These are phyloP conservation scores for Chromoteleia sp. DNA, from an alignment of 2,888 invertebrate genomes.

Conservation along the genomic window DNA sequence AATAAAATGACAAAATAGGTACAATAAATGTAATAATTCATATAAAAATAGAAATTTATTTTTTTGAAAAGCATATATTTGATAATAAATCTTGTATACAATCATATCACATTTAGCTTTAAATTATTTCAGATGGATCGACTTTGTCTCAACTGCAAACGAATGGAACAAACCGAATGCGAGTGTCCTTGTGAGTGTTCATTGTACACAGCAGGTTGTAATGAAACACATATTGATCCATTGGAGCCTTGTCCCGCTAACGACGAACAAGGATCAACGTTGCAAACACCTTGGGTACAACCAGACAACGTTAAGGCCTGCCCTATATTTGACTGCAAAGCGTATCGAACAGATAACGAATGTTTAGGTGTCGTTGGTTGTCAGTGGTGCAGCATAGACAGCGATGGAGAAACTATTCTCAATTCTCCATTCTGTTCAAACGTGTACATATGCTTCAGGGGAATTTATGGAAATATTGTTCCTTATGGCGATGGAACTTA, in stretches of 20 bases:
- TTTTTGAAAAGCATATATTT: too few species aligned
- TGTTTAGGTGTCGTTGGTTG: slow-evolving; percentile 92
- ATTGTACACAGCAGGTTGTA: slow-evolving; percentile 86
- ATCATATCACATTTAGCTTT: too few species aligned
- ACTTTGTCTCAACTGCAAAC: slow-evolving; percentile 95
- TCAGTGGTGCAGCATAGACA: slow-evolving; percentile 95
- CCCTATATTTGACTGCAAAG: slow-evolving; percentile 89
- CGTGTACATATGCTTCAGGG: slow-evolving; percentile 93
- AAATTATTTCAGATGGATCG: slow-evolving; percentile 89
- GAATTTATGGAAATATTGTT: slow-evolving; percentile 92
- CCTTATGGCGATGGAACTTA: slow-evolving; percentile 92
- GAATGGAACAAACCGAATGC: slow-evolving; percentile 97
- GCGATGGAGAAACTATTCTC: slow-evolving; percentile 89
- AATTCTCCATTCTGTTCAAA: slow-evolving; percentile 92
- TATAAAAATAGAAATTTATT: too few species aligned
- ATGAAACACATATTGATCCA: slow-evolving; percentile 73
- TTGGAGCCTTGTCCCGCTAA: slow-evolving; percentile 78
- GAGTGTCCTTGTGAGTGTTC: slow-evolving; percentile 98
- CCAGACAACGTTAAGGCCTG: slow-evolving; percentile 88
- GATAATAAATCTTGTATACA: too few species aligned
- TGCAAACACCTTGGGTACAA: slow-evolving; percentile 80
- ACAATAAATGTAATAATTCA: too few species aligned
- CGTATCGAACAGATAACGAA: slow-evolving; percentile 87
- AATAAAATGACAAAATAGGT: too few species aligned
- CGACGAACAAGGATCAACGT: slow-evolving; percentile 80